Conservation (phyloP, 1,140 invertebrate species). For the Diuraphis noxia region DNA sequence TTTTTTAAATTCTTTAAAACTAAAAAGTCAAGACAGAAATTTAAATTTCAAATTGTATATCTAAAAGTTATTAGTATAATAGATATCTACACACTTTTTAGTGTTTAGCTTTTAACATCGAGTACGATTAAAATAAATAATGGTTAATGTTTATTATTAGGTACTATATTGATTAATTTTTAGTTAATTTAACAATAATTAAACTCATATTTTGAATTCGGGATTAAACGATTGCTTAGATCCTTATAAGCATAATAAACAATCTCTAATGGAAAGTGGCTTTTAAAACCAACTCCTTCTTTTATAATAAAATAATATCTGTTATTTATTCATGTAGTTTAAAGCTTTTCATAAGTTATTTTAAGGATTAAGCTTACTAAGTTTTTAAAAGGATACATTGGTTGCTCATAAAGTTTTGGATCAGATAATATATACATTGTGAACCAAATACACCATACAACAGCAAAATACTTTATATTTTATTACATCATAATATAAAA, state of each 20-base stretch:
- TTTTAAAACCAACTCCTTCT: background rate
- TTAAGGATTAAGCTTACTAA: background rate
- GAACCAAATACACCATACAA: background rate
- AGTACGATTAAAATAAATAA: background rate
- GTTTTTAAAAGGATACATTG: conserved; percentile 19
- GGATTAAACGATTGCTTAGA: background rate
- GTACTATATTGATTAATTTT: background rate
- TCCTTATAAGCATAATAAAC: background rate
- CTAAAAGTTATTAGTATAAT: background rate
- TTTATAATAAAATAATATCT: conserved; percentile 7
- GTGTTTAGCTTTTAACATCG: background rate
- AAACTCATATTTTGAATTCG: background rate
- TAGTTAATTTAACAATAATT: background rate
- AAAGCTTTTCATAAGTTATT: background rate
- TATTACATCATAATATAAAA: background rate
- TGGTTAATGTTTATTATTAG: background rate
- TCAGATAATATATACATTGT: background rate
- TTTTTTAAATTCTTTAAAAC: background rate
- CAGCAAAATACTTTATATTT: background rate
- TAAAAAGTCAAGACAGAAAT: background rate
- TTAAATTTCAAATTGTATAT: background rate
- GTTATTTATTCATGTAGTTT: background rate
- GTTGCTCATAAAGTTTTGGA: background rate
- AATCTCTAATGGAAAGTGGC: background rate
- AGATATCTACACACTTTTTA: background rate